Conservation (phyloP, 2,888 invertebrate genomes). For the Xylota sylvarum region DNA sequence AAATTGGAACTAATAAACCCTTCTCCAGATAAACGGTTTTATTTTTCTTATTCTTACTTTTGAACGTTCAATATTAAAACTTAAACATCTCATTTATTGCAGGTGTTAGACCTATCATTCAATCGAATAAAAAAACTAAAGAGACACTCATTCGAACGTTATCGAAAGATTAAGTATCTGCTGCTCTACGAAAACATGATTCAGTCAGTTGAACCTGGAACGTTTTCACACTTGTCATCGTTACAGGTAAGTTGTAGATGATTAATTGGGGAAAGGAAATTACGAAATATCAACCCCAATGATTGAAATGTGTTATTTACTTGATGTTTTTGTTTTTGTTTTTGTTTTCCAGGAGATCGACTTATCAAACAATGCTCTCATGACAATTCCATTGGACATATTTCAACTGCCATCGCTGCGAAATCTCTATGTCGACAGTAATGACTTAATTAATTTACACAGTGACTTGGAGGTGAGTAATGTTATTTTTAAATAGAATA, state of each 20-base stretch:
- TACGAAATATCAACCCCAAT: conserved; percentile 15
- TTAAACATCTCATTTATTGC: conserved; percentile 51
- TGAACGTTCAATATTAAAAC: too few relatives aligned
- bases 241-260: conserved; percentile 81
- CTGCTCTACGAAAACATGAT: conserved; percentile 84
- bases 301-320: conserved; percentile 37
- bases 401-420: conserved; percentile 87
- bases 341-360: conserved; percentile 84
- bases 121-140: conserved; percentile 84
- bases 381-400: conserved; percentile 83
- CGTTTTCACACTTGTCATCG: conserved; percentile 82
- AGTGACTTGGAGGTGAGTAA: conserved; percentile 80
- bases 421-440: conserved; percentile 87
- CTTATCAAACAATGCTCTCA: conserved; percentile 84
- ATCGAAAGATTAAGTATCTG: conserved; percentile 82
- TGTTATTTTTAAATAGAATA: conserved; percentile 8
- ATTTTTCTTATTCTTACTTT: too few relatives aligned
- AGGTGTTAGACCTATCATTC: conserved; percentile 84
- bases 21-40: too few relatives aligned
- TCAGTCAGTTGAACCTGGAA: conserved; percentile 83
- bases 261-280: conserved; percentile 17
- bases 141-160: conserved; percentile 82
- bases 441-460: conserved; percentile 81
- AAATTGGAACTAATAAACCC: too few relatives aligned
- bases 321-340: conserved; percentile 5